Conservation (phyloP, 2,797 vertebrate genomes). For the Helarctos malayanus region DNA sequence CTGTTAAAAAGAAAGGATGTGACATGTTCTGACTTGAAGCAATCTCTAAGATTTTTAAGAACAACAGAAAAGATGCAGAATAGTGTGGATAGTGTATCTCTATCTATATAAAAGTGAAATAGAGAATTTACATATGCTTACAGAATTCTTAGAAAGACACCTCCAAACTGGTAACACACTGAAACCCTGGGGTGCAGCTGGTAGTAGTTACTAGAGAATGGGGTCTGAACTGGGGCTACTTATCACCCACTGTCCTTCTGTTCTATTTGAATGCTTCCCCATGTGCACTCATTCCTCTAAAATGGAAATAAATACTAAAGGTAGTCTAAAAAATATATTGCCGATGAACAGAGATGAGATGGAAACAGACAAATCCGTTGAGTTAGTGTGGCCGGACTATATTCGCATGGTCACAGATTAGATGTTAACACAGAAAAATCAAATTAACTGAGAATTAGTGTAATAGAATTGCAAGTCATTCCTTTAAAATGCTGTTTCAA, state of each 20-base stretch:
- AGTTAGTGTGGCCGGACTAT: neutral
- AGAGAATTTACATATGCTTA: neutral
- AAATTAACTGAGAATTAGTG: neutral
- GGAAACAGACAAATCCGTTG: neutral
- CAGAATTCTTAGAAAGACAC: neutral
- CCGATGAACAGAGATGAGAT: neutral
- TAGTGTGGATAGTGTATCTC: neutral
- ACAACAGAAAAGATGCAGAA: neutral
- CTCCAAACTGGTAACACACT: neutral
- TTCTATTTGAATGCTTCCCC: neutral
- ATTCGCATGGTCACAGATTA: neutral
- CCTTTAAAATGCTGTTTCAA: conserved; percentile 54
- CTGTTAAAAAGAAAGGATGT: neutral
- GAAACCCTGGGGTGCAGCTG: neutral
- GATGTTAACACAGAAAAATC: neutral
- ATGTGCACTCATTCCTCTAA: neutral
- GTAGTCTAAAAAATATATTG: neutral
- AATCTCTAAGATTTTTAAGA: neutral
- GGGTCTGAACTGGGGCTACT: neutral
- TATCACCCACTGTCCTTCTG: neutral
- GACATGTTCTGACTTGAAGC: neutral
- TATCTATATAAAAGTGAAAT: neutral
- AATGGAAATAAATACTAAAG: neutral
- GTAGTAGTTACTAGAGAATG: neutral
- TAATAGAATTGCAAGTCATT: neutral